phyloP scores from a whole-genome alignment of 2,888 invertebrate species.

The Desoria tigrina region DNA sequence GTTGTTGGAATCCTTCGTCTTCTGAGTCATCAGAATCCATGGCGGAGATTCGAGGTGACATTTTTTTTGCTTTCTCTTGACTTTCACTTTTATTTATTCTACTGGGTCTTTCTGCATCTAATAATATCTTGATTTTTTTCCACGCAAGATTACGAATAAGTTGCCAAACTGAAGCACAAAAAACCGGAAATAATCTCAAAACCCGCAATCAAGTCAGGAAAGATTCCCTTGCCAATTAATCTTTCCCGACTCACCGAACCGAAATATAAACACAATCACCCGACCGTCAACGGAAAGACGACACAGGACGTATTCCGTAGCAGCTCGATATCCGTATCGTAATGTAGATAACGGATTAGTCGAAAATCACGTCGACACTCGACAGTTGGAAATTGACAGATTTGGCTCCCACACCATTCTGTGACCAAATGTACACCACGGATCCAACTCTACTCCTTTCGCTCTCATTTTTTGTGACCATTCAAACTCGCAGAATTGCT shows the following conservation, averaged over 20 bases:
- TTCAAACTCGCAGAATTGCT: no score
- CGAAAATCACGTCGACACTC: no score
- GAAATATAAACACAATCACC: no score
- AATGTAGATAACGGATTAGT: no score
- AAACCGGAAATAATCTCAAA: no score
- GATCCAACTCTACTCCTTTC: background rate
- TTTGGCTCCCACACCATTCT: constrained; percentile 11
- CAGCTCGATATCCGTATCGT: background rate
- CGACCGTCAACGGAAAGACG: no score
- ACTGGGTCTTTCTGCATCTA: background rate
- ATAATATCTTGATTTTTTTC: background rate
- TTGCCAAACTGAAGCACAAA: no score
- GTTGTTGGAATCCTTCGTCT: constrained; percentile 49
- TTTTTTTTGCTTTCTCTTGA: constrained; percentile 25
- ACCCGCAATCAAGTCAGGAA: no score
- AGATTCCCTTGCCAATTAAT: no score
- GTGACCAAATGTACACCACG: constrained; percentile 8
- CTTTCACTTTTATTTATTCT: constrained; percentile 16
- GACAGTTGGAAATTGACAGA: constrained; percentile 5
- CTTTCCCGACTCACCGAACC: no score
- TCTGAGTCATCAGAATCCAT: constrained; percentile 52
- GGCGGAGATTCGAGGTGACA: constrained; percentile 48
- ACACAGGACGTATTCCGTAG: background rate
- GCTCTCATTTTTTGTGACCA: no score
- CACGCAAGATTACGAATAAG: no score